phyloP scores from a whole-genome alignment of 1,140 invertebrate species.

The Cherax quadricarinatus region DNA sequence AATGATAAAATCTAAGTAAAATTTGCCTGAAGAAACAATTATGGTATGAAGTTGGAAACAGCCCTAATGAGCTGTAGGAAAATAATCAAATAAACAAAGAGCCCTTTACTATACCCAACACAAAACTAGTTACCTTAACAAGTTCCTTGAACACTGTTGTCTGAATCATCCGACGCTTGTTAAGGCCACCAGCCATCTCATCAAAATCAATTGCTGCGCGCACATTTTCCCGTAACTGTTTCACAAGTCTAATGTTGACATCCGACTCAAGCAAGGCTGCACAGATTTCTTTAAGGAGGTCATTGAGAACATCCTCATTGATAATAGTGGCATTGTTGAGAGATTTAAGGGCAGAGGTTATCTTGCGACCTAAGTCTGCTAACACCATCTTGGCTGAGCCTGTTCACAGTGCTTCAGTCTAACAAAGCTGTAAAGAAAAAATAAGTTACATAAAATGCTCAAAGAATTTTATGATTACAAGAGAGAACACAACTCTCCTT shows the following conservation, averaged over 20 bases:
- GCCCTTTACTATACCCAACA: too few species aligned
- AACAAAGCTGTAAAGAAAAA: neutral
- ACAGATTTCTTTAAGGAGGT: slow-evolving; percentile 99
- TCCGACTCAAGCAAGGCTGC: slow-evolving; percentile 98
- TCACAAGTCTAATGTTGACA: slow-evolving; percentile 98
- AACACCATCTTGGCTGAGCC: slow-evolving; percentile 92
- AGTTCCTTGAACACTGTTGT: slow-evolving; percentile 99
- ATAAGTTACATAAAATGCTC: neutral
- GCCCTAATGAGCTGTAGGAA: too few species aligned
- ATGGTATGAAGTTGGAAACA: too few species aligned
- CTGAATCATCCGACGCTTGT: slow-evolving; percentile 99
- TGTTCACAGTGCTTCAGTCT: neutral
- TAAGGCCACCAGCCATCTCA: slow-evolving; percentile 97
- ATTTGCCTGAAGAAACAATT: too few species aligned
- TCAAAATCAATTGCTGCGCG: slow-evolving; percentile 97
- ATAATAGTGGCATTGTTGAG: slow-evolving; percentile 92
- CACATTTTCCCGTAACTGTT: slow-evolving; percentile 85
- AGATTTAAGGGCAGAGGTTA: slow-evolving; percentile 97
- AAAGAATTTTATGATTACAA: too few species aligned
- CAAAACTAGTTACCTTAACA: slow-evolving; percentile 86
- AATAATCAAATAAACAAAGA: too few species aligned
- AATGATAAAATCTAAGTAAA: too few species aligned
- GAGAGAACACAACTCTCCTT: too few species aligned
- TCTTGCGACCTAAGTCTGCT: slow-evolving; percentile 99
- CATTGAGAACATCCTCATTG: slow-evolving; percentile 90